Evolutionary conservation across 92 coral and sea anemone species (phyloP).

Genomic region (Nematostella vectensis): DNA sequence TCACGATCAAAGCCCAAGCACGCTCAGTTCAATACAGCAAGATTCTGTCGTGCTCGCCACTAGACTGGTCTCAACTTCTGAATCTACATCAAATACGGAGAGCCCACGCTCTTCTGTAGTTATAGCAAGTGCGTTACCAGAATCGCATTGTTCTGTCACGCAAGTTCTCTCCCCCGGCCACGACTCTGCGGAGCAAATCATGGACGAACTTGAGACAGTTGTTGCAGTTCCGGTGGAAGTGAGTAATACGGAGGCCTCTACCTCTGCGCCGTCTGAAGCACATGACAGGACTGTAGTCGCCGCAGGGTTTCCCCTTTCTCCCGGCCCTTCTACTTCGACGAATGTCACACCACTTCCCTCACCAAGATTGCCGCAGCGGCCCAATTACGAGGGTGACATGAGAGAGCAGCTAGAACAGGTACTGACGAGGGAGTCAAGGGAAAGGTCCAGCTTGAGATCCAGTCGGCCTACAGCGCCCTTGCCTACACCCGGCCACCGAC

Average conservation of each 20-base stretch:
- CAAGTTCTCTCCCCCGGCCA: conserved; percentile 43
- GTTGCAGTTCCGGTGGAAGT: conserved; percentile 29
- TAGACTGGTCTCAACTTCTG: no score
- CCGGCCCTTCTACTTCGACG: conserved; percentile 5
- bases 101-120: conserved; percentile 36
- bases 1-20: no score
- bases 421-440: neutral
- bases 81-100: no score
- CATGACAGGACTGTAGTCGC: conserved; percentile 9
- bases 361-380: conserved; percentile 6
- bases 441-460: neutral
- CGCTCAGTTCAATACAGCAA: no score
- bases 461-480: conserved; percentile 1
- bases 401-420: no score
- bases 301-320: conserved; percentile 16
- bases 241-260: conserved; percentile 9
- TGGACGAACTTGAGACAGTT: conserved; percentile 9
- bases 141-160: conserved; percentile 37
- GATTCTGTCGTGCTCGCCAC: no score
- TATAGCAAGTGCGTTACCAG: conserved; percentile 40
- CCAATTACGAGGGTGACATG: no score
- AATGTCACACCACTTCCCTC: conserved; percentile 28
- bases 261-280: neutral
- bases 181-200: conserved; percentile 11
- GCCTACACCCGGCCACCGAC: neutral